Evolutionary conservation across 2,797 vertebrate genomes (phyloP), one percentile per base, ranked within the genome.

Genomic region (Alca torda): DNA sequence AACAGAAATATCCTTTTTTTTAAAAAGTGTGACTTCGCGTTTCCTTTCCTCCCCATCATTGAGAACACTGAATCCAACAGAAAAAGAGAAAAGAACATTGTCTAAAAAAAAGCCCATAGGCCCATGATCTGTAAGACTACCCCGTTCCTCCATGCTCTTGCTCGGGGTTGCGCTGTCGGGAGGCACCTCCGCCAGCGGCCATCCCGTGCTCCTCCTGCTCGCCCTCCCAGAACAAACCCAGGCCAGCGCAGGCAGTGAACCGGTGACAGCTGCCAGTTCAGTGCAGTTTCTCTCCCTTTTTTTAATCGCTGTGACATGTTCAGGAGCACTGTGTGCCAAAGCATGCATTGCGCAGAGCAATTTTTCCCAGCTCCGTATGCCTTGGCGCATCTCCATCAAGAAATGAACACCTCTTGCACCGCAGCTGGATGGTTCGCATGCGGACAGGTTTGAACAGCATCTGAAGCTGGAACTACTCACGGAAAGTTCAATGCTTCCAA

Each of bases 241-340:
- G 0, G 79, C 56, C 82, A 68, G 54, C 1, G 0, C 72, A 79
- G 57, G 46, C 81, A 26, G 64, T 78, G 64, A 92, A 92, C 75
- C 69, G 17, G 50, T 70, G 85, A 92, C 77, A 80, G 77, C 70
- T 91, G 84, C 80, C 89, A 97, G 84, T 67, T 94, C 93, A 89
- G 37, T 65, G 79, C 56, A 72, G 63, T 53, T 91, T 91, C 54
- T 65, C 73, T 79, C 61, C 78, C 63, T 70, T 76, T 61, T 90
- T 89, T 72, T 72, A 94, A 94, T 93, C 1, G 0, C 60, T 82
- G 59, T 97, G 93, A 94, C 88, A 83, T n/a, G 73, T 74, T 91
- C 90, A 93, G 61, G 67, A 80, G 54, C 65, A 28, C 54, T 16
- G 35, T 79, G 37, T 80, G 94, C 95, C 94, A 96, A 91, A 63